Evolutionary conservation across 2,113 vertebrate genomes (phyloP), one percentile per base, ranked within the genome.

Genomic region (Chaetura pelagica): DNA sequence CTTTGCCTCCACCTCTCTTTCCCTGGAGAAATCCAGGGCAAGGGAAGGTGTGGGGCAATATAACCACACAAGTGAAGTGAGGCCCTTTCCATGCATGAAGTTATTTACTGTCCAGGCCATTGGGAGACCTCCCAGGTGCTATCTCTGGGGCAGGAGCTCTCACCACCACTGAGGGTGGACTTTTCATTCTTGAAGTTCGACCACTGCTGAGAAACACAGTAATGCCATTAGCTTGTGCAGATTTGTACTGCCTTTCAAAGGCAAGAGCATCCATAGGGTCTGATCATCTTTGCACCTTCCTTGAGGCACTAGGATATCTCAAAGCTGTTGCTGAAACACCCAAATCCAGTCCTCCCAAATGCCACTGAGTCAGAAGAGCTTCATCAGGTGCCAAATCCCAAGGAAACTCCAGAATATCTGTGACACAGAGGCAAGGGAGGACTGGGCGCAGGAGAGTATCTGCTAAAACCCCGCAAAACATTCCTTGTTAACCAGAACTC

Each of bases 401-500:
- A 61, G 83, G 86, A 87, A 81, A 54, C 69, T 34, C 61, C 61
- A 24, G 83, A 44, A 6, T 64, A 19, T 44, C 64, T 44, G 1
- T 79, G 90, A 59, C 73, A 84, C 4, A 1, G 30, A 42, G 32
- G 44, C 81, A 80, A 58, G 67, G 82, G 72, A 83, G 91, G 90
- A 42, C 93, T 58, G 61, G 90, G 32, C 48, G 68, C 35, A 29
- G 40, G 75, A 93, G 24, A 67, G 19, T 26, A 86, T 80, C 88
- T 74, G 32, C 76, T 92, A 66, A 93, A 91, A 44, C 66, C 63
- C 90, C 87, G 93, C 63, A 10, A 84, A 90, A 97, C 97, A 97
- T 98, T 98, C 97, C 98, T 97, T 75, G 90, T 75, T 92, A 95
- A 83, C 87, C 73, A 85, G 94, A 92, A 85, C 76, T 94, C 95